phyloP scores from a whole-genome alignment of 1,140 invertebrate genomes.

The Gryllus bimaculatus region DNA sequence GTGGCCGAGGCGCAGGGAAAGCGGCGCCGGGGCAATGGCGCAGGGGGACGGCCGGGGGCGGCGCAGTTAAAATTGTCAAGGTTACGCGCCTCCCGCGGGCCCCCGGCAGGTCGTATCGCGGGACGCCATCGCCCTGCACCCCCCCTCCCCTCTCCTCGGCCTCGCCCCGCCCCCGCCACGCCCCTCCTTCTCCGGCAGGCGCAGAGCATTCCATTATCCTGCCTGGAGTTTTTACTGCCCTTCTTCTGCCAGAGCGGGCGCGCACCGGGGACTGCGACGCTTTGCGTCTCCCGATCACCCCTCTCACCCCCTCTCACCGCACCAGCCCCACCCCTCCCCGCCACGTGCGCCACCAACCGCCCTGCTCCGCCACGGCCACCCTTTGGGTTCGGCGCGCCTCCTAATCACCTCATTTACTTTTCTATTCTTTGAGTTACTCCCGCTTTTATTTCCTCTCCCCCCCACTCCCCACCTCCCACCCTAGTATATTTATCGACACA shows the following conservation, averaged over 20 bases:
- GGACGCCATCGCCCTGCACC: background rate
- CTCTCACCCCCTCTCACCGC: background rate
- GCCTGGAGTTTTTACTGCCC: background rate
- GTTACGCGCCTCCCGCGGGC: background rate
- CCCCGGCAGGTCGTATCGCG: background rate
- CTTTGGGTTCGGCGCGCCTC: background rate
- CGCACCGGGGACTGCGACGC: background rate
- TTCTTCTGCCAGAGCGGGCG: background rate
- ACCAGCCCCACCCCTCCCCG: background rate
- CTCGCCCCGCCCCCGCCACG: no score
- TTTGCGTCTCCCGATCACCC: background rate
- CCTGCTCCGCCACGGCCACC: background rate
- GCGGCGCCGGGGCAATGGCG: no score
- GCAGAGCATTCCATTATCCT: background rate
- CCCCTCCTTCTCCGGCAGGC: background rate
- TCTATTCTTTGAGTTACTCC: background rate
- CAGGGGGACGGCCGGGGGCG: no score
- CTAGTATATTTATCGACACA: background rate
- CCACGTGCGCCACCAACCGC: no score
- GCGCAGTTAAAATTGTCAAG: background rate
- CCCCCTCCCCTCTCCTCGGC: background rate
- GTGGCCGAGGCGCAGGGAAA: no score
- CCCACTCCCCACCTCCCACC: no score
- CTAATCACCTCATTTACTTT: slow-evolving; percentile 5
- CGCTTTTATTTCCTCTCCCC: background rate